Evolutionary conservation across 2,797 vertebrate genomes (phyloP), one percentile per base, ranked within the genome.

Genomic region (Calcarius lapponicus): DNA sequence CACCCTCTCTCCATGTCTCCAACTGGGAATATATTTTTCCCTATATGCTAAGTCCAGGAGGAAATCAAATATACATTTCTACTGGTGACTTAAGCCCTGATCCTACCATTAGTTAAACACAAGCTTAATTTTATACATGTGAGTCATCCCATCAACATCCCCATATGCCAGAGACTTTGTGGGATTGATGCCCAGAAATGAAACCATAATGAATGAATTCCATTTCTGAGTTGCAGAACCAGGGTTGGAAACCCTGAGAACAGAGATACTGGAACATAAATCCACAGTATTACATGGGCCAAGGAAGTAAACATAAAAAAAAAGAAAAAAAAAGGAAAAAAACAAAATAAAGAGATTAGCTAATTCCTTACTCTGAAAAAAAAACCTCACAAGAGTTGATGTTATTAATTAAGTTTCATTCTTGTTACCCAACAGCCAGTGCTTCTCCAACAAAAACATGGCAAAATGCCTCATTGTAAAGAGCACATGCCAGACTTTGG

Each of bases 361-460:
- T 65, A 62, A 92, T 76, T 80, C n/a, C 7, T 84, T 75, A 53
- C 28, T 43, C 43, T 58, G n/a, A 13, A 80, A 54, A 53, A 38
- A 51, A 42, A 62, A 16, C 6, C 60, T 34, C 6, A 18, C 9
- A 71, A 50, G 36, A 43, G n/a, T 31, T 95, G 72, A 90, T 94
- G 93, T 75, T 93, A 81, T 92, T 95, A 92, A 93, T 96, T 95
- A 93, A 83, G 43, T 81, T 91, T 95, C 53, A 75, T 72, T 92
- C 73, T 51, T 80, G n/a, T 79, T 93, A 86, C 51, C 66, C 62
- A 79, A 90, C 45, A 87, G 25, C 62, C 38, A 92, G 31, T 29
- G n/a, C 64, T 87, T 87, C 40, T 95, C 94, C 95, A 95, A 95
- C 24, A 93, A 91, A 95, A 95, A 92, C 61, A 95, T 91, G 88